A percentile compares a stretch with the other conserved stretches of the same genome.
Evolutionary conservation across 2,888 invertebrate species (phyloP).

Genomic region (Pediacus dermestoides): DNA sequence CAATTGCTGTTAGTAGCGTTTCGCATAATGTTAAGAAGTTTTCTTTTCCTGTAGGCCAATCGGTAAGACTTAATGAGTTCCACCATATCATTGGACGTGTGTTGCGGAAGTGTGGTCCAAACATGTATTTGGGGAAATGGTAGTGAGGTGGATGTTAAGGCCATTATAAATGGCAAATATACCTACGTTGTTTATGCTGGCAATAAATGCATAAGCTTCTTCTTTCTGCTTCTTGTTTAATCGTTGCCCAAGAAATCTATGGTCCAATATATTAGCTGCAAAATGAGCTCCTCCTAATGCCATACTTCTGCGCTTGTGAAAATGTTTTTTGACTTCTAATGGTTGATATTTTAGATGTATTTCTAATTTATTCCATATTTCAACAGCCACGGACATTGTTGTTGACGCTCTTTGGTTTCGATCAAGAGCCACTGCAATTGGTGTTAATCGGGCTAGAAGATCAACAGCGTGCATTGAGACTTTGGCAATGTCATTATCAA

Average conservation of each 20-base stretch:
- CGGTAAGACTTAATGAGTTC: slow-evolving; percentile 10
- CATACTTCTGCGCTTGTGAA: slow-evolving; percentile 14
- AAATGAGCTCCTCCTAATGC: slow-evolving; percentile 15
- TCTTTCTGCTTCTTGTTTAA: slow-evolving; percentile 13
- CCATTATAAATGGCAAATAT: slow-evolving; percentile 17
- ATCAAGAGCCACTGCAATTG: slow-evolving; percentile 18
- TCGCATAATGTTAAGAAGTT: slow-evolving; percentile 11
- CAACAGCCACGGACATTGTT: slow-evolving; percentile 16
- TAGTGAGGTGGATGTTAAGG: slow-evolving; percentile 5
- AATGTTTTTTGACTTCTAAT: slow-evolving; percentile 14
- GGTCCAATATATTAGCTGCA: slow-evolving; percentile 19
- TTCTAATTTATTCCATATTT: slow-evolving; percentile 22
- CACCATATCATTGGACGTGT: slow-evolving; percentile 14
- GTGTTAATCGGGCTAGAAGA: slow-evolving; percentile 12
- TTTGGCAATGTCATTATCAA: slow-evolving; percentile 11
- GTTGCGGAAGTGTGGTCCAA: slow-evolving; percentile 13
- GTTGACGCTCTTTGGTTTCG: slow-evolving; percentile 15
- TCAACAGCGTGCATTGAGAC: slow-evolving; percentile 14
- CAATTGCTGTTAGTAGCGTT: slow-evolving; percentile 11
- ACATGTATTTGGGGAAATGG: slow-evolving; percentile 17
- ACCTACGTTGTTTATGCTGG: slow-evolving; percentile 11
- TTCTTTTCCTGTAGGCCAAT: slow-evolving; percentile 15
- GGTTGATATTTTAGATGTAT: slow-evolving; percentile 20
- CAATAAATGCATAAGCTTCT: slow-evolving; percentile 15
- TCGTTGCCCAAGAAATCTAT: slow-evolving; percentile 17